Evolutionary conservation across 2,113 vertebrate genomes (phyloP).

Genomic region (Lates calcarifer): DNA sequence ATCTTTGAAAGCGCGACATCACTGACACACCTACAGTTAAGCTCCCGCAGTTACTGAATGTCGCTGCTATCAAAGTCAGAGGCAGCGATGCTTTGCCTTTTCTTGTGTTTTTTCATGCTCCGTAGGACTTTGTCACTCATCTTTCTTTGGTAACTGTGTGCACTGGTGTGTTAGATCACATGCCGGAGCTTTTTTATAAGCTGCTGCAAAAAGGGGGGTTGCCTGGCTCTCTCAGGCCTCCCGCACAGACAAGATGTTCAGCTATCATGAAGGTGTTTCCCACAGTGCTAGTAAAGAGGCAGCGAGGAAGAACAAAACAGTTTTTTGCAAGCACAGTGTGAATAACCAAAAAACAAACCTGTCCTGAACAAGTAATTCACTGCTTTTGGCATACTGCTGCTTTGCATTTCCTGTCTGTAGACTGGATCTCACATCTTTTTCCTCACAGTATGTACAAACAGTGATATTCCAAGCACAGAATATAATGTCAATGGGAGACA

Average conservation of each 20-base stretch:
- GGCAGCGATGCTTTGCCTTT: slow-evolving; percentile 29
- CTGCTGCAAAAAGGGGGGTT: slow-evolving; percentile 13
- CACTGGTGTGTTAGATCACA: slow-evolving; percentile 49
- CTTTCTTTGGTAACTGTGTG: slow-evolving; percentile 36
- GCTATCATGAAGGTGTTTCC: slow-evolving; percentile 41
- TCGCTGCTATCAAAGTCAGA: slow-evolving; percentile 52
- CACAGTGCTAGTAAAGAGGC: slow-evolving; percentile 11
- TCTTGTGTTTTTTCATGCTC: slow-evolving; percentile 32
- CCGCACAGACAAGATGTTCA: slow-evolving; percentile 21
- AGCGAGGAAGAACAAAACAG: slow-evolving; percentile 11
- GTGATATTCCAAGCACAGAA: neutral
- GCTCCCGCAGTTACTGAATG: slow-evolving; percentile 41
- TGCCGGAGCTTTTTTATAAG: neutral
- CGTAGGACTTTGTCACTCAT: slow-evolving; percentile 57
- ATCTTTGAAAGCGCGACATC: slow-evolving; percentile 57
- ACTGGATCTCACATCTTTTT: neutral
- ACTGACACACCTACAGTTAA: slow-evolving; percentile 53
- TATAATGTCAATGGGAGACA: neutral
- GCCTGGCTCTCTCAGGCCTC: slow-evolving; percentile 35
- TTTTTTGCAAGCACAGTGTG: slow-evolving; percentile 8
- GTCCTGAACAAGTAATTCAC: neutral
- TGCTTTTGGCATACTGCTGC: neutral
- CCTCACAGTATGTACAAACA: neutral
- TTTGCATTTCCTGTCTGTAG: slow-evolving; percentile 1
- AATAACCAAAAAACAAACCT: slow-evolving; percentile 35